Base-by-base conservation (phyloP, 2,797 vertebrate genomes). In the Tenualosa thibaudeaui region DNA sequence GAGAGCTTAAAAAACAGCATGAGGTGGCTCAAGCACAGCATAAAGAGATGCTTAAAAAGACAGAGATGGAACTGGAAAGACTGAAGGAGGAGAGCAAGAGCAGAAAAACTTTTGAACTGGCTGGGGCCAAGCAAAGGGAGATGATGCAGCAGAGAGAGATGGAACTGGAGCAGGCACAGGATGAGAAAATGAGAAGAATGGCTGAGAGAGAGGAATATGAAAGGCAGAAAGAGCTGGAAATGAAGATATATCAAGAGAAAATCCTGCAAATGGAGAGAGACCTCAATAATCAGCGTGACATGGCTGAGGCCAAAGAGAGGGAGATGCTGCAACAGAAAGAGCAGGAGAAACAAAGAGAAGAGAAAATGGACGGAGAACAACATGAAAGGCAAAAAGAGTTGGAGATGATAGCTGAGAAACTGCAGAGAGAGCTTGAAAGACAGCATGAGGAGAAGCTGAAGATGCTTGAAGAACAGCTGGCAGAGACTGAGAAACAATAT, bases 251-350 rank as follows among this genome's bases (percentile, higher is more conserved):
- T 5, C 53, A 54, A 17, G 53, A 49, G 46, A 49, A 49, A 49
- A 8, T 8, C 46, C 2, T 46, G 78, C 24, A 6, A 15, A 62
- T 68, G 82, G 84, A 88, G 85, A 85, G 75, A 82, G 43, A 82
- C 22, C 4, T 62, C n/a, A 22, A n/a, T 26, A 24, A 62, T 7
- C 22, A n/a, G 46, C 2, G 31, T 31, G 31, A 31, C 31, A 31
- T 31, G 13, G 54, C 49, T 12, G 8, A 51, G 50, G 50, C 50
- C 50, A 9, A 51, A 8, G 50, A 51, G 12, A 51, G 50, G 12
- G 51, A 53, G 51, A 3, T 53, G 12, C 51, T 53, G 51, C 51
- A 53, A 53, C 51, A 53, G 51, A 53, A 56, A 56, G 54, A 56
- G 54, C 5, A 10, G 3, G 62, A 3, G 17, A 56, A 17, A 6